Evolutionary conservation across 2,113 vertebrate species (phyloP), one percentile per base, ranked within the genome.

Genomic region (Nestor notabilis): DNA sequence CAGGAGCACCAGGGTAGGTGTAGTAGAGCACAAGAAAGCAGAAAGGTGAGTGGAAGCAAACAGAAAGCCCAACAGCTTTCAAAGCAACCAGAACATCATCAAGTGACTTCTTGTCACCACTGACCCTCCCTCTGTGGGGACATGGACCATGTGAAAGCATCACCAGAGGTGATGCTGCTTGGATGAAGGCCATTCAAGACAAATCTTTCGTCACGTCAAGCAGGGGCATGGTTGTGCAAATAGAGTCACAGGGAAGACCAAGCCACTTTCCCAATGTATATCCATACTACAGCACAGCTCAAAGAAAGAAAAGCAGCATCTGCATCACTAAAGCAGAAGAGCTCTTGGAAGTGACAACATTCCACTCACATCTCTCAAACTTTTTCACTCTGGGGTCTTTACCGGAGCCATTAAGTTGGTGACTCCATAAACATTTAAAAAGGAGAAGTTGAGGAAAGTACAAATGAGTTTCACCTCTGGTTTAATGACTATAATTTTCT

Each of bases 401-500:
- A 18, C 37, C 10, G 8, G 23, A 89, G 56, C n/a, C 52, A 92
- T 56, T 52, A 89, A 95, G 70, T 87, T 82, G 81, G 56, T 77
- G 94, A 91, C 91, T 96, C 53, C 58, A 76, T 70, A 84, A 69
- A 92, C 82, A 84, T 80, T 52, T 68, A 41, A 68, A 93, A 95
- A 60, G 23, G 56, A 92, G 87, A 84, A 95, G 87, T 11, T 95
- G 80, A 79, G 77, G 74, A 91, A 96, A 94, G 94, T 77, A 94
- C 83, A 96, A 97, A 95, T 87, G 91, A 95, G 78, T 87, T 96
- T 97, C 95, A 96, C 95, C 96, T 95, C 77, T 0, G 39, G n/a
- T 95, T 87, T 96, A 97, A 97, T 95, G 77, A 97, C 96, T 95
- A 3, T 96, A 96, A 97, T 97, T 97, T 97, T 91, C 92, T 65